phyloP scores from a whole-genome alignment of 2,113 vertebrate genomes.

The Pygoscelis adeliae region DNA sequence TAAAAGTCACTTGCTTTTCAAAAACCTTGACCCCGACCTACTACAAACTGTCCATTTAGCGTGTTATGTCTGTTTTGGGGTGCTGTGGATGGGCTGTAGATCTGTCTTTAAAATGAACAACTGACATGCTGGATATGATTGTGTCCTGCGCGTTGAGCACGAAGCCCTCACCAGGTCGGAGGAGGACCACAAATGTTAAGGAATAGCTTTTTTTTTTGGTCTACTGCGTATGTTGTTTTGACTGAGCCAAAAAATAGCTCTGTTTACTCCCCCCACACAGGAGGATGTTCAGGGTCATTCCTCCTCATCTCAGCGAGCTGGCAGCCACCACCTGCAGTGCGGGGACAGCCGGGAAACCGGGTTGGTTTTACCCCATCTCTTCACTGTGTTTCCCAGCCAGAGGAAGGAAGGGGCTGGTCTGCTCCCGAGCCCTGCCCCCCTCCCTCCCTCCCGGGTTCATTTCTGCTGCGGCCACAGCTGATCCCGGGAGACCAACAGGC shows the following conservation, averaged over 20 bases:
- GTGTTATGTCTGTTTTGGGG: rapidly evolving
- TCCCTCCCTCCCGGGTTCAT: rapidly evolving
- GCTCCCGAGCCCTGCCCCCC: not conserved
- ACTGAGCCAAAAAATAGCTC: not conserved
- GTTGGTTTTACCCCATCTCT: not conserved
- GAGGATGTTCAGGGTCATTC: not conserved
- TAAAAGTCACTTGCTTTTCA: not conserved
- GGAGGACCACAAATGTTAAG: not conserved
- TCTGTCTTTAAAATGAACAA: not conserved
- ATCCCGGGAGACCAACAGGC: not conserved
- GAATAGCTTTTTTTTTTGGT: not conserved
- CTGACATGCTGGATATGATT: not conserved
- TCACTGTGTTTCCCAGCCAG: not conserved
- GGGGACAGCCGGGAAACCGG: rapidly evolving
- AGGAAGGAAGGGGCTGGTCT: not conserved
- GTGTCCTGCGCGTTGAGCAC: not conserved
- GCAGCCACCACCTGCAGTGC: not conserved
- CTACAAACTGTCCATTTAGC: not conserved
- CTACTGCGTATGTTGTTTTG: not conserved
- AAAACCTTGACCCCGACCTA: not conserved
- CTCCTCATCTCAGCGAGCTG: not conserved
- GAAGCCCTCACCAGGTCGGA: not conserved
- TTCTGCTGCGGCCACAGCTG: not conserved
- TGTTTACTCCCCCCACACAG: not conserved
- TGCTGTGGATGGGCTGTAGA: not conserved